Evolutionary conservation across 2,113 vertebrate genomes (phyloP).

Genomic region (Sterrhoptilus dennistouni): DNA sequence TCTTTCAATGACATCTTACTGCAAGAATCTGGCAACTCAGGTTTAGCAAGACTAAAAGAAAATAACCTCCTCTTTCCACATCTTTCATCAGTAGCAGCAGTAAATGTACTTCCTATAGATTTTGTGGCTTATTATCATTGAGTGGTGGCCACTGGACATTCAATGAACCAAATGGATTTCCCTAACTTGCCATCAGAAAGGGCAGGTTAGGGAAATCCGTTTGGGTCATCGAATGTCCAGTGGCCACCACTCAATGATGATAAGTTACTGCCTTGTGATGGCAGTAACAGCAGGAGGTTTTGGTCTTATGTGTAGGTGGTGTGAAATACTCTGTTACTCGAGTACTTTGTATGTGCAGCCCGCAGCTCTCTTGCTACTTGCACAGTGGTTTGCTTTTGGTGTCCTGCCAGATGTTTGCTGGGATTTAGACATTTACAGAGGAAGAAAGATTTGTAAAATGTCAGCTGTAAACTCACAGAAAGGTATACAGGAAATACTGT

Average conservation of each 20-base stretch:
- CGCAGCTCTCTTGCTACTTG: not conserved
- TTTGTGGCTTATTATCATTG: not conserved
- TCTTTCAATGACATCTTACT: not conserved
- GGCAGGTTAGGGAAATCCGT: too few relatives aligned
- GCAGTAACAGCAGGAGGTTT: not conserved
- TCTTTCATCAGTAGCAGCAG: not conserved
- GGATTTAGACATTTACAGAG: not conserved
- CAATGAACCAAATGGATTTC: fast-evolving
- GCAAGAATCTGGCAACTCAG: not conserved
- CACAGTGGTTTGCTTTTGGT: not conserved
- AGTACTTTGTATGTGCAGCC: not conserved
- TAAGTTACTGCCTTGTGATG: not conserved
- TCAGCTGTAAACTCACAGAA: not conserved
- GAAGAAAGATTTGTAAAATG: not conserved
- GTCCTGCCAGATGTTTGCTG: not conserved
- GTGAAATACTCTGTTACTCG: not conserved
- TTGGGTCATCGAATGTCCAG: too few relatives aligned
- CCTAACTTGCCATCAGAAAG: not conserved
- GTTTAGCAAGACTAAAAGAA: not conserved
- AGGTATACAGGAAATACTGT: not conserved
- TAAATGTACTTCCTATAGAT: not conserved
- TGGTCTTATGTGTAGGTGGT: not conserved
- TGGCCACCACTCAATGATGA: too few relatives aligned
- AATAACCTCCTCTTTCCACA: not conserved
- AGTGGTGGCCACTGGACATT: not conserved